Percentiles rank a stretch among this genome's conserved stretches.
These are phyloP conservation scores for Magallana angulata DNA, from an alignment of 1,140 invertebrate species.

Conservation along the genomic window DNA sequence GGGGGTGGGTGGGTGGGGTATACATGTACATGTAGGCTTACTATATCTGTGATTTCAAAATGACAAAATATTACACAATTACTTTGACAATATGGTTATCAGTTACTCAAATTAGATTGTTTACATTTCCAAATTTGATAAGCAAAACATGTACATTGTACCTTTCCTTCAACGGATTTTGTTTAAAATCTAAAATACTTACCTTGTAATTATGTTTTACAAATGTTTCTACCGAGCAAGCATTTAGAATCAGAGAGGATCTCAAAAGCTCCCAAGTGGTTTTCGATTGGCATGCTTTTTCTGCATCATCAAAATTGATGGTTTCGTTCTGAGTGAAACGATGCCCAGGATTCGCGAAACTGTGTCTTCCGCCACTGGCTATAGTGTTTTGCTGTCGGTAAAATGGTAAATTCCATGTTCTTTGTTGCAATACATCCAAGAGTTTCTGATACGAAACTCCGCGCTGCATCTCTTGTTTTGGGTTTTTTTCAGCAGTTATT, in stretches of 20 bases:
- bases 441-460: background rate
- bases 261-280: conserved; percentile 94
- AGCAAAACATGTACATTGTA: no score
- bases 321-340: no score
- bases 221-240: conserved; percentile 92
- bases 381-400: background rate
- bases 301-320: conserved; percentile 85
- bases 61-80: no score
- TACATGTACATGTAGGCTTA: no score
- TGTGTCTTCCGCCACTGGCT: background rate
- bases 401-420: background rate
- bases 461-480: background rate
- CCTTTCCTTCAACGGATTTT: no score
- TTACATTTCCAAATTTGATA: no score
- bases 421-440: background rate
- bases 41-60: no score
- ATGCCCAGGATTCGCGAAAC: background rate
- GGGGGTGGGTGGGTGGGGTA: no score
- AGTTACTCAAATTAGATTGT: no score
- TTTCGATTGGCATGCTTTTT: conserved; percentile 87
- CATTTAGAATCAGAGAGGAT: conserved; percentile 94
- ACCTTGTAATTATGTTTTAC: conserved; percentile 97
- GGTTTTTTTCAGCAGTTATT: background rate
- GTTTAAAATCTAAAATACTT: conserved; percentile 73
- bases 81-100: no score